Percentiles rank a stretch among this genome's conserved stretches.
phyloP scores from a whole-genome alignment of 2,797 vertebrate genomes.

The Ptychobarbus kaznakovi region DNA sequence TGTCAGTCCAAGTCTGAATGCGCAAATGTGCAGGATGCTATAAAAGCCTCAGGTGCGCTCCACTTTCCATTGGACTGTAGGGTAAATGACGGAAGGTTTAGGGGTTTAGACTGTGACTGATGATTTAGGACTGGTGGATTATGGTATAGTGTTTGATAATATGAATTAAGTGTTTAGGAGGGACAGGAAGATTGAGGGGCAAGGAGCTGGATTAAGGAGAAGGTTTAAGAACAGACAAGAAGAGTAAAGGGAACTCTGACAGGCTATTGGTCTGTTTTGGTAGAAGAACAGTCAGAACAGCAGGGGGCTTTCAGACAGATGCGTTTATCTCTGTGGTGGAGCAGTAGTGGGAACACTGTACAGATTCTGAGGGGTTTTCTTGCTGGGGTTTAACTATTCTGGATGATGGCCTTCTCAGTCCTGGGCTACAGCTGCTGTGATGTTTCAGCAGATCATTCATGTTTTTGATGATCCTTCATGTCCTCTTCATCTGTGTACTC shows the following conservation, averaged over 20 bases:
- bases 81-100: not conserved
- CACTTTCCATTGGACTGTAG: not conserved
- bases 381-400: conserved; percentile 42
- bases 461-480: conserved; percentile 97
- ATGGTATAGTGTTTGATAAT: conserved; percentile 54
- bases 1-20: conserved; percentile 73
- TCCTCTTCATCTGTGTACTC: conserved; percentile 99
- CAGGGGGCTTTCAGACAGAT: conserved; percentile 24
- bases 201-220: conserved; percentile 39
- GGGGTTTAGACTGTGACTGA: not conserved
- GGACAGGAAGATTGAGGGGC: not conserved
- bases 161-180: not conserved
- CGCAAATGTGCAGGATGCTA: conserved; percentile 71
- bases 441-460: conserved; percentile 88
- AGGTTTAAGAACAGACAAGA: conserved; percentile 68
- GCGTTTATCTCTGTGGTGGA: conserved; percentile 20
- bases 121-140: not conserved
- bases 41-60: conserved; percentile 73
- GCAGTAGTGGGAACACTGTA: conserved; percentile 12
- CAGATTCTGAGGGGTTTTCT: conserved; percentile 18
- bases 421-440: conserved; percentile 71
- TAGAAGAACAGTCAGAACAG: conserved; percentile 36
- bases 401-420: conserved; percentile 57
- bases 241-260: conserved; percentile 36
- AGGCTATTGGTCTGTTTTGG: conserved; percentile 42